A percentile compares a stretch with the other conserved stretches of the same genome.
These are phyloP conservation scores for Cecropterus lyciades DNA, from an alignment of 1,140 invertebrate genomes.

Conservation along the genomic window DNA sequence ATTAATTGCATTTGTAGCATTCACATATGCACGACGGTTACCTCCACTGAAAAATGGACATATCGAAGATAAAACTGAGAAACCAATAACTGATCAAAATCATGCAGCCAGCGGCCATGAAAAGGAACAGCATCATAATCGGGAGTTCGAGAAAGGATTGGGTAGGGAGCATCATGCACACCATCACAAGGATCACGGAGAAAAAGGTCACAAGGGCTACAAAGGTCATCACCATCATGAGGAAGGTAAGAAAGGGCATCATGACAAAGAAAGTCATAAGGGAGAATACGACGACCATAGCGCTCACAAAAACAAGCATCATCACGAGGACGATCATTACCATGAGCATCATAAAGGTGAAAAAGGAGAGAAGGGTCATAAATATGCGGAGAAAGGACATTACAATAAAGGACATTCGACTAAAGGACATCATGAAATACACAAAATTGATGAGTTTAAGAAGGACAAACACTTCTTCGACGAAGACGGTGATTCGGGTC, in stretches of 20 bases:
- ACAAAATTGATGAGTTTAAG: conserved; percentile 89
- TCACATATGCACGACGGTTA: conserved; percentile 55
- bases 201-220: conserved; percentile 88
- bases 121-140: conserved; percentile 84
- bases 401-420: conserved; percentile 92
- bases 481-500: conserved; percentile 89
- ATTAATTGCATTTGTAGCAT: conserved; percentile 51
- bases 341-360: conserved; percentile 89
- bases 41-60: conserved; percentile 51
- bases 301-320: conserved; percentile 89
- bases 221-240: conserved; percentile 88
- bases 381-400: conserved; percentile 85
- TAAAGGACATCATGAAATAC: conserved; percentile 91
- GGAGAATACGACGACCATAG: conserved; percentile 90
- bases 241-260: conserved; percentile 89
- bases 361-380: conserved; percentile 87
- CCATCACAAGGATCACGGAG: conserved; percentile 82
- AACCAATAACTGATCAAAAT: conserved; percentile 55
- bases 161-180: conserved; percentile 83
- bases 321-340: conserved; percentile 89
- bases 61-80: conserved; percentile 38
- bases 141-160: conserved; percentile 85
- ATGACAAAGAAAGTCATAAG: conserved; percentile 88
- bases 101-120: conserved; percentile 86
- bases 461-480: conserved; percentile 88